phyloP scores from a whole-genome alignment of 2,797 vertebrate genomes.

The Sylvilagus floridanus region DNA sequence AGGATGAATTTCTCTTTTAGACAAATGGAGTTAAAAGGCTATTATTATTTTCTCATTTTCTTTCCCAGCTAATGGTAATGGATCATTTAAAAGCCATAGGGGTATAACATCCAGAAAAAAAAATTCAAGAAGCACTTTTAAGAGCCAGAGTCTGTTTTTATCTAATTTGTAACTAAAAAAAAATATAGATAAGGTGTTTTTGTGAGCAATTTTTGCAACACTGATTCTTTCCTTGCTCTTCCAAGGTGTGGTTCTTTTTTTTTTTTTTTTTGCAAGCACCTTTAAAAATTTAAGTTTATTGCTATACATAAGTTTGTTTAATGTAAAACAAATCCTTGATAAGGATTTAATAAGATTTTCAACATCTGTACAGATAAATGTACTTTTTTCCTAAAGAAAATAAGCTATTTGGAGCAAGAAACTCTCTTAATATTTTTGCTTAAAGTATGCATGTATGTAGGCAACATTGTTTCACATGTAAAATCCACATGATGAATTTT shows the following conservation, averaged over 20 bases:
- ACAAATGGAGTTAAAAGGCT: conserved; percentile 63
- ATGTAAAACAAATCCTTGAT: conserved; percentile 84
- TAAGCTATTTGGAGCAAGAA: conserved; percentile 58
- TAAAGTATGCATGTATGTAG: too few relatives aligned
- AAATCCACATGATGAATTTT: conserved; percentile 43
- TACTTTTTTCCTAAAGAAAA: conserved; percentile 84
- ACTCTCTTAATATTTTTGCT: too few relatives aligned
- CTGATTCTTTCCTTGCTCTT: neutral
- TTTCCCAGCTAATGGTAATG: conserved; percentile 44
- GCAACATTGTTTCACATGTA: conserved; percentile 27
- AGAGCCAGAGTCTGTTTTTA: neutral
- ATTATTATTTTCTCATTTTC: conserved; percentile 59
- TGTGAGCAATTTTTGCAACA: neutral
- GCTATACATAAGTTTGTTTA: conserved; percentile 84
- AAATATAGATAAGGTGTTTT: conserved; percentile 16
- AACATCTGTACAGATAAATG: conserved; percentile 86
- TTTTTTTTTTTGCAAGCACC: conserved; percentile 43
- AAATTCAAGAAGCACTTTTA: conserved; percentile 10
- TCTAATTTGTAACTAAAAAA: conserved; percentile 21
- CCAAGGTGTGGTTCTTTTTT: too few relatives aligned
- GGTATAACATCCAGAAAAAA: conserved; percentile 16
- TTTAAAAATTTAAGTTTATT: conserved; percentile 77
- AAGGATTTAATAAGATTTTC: conserved; percentile 82
- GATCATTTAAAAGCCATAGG: conserved; percentile 30
- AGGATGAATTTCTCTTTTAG: conserved; percentile 67